Conservation (phyloP, 2,113 vertebrate genomes). For the Oxygymnocypris stewartii region DNA sequence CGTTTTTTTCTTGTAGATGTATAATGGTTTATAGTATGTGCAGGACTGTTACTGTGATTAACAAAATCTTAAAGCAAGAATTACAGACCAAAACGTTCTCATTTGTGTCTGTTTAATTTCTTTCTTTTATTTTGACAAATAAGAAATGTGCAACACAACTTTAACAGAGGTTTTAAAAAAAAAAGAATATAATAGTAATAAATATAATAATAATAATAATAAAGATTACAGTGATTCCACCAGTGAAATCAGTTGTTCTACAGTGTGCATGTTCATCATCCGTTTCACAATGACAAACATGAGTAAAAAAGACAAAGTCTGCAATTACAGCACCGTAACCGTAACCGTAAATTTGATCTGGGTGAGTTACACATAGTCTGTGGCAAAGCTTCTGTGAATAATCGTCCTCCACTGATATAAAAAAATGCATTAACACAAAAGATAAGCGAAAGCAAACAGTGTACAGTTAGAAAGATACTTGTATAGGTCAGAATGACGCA, state of each 20-base stretch:
- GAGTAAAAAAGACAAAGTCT: slow-evolving; percentile 48
- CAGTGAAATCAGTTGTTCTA: slow-evolving; percentile 47
- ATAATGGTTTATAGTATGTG: background rate
- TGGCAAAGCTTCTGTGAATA: background rate
- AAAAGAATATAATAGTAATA: slow-evolving; percentile 8
- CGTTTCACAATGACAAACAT: slow-evolving; percentile 28
- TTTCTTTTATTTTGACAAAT: background rate
- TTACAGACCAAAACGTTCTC: background rate
- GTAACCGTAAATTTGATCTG: background rate
- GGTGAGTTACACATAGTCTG: background rate
- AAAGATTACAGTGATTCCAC: slow-evolving; percentile 40
- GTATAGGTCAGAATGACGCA: background rate
- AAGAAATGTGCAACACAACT: slow-evolving; percentile 37
- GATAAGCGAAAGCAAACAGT: background rate
- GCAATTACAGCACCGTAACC: background rate
- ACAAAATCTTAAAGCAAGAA: background rate
- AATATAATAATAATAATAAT: slow-evolving; percentile 27
- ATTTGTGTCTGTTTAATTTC: slow-evolving; percentile 1
- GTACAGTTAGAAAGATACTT: slow-evolving; percentile 8
- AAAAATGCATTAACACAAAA: background rate
- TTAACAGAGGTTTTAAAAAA: slow-evolving; percentile 38
- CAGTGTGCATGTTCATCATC: slow-evolving; percentile 27
- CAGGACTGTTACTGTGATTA: background rate
- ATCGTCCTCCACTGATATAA: slow-evolving; percentile 12
- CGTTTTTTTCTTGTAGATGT: background rate